phyloP scores from a whole-genome alignment of 2,113 vertebrate species.

The Nothoprocta perdicaria region DNA sequence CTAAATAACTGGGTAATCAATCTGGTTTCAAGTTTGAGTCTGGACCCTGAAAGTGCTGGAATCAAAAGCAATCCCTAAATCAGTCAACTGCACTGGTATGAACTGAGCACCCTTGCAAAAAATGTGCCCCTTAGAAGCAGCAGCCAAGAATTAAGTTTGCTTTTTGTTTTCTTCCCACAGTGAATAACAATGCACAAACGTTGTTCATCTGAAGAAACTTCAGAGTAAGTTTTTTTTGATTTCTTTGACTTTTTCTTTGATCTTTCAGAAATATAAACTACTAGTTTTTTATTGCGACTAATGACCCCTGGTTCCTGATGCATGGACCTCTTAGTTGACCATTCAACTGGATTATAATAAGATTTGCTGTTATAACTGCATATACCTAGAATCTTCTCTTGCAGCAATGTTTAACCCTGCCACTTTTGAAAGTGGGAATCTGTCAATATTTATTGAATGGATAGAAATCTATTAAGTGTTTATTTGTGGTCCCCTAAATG shows the following conservation, averaged over 20 bases:
- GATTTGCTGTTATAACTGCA: background rate
- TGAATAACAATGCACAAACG: background rate
- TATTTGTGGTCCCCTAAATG: background rate
- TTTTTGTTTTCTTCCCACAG: background rate
- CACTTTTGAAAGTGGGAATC: background rate
- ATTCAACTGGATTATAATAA: background rate
- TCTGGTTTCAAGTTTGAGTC: background rate
- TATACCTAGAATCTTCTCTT: background rate
- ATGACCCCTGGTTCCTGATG: background rate
- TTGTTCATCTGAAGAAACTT: background rate
- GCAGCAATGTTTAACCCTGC: background rate
- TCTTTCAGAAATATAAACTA: background rate
- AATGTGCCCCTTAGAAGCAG: background rate
- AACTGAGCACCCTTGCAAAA: background rate
- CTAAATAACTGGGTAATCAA: constrained; percentile 21
- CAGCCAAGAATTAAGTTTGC: background rate
- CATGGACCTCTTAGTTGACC: background rate
- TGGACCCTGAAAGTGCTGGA: background rate
- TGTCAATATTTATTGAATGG: background rate
- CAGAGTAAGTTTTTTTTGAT: too few species aligned
- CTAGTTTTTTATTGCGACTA: background rate
- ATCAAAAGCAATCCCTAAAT: background rate
- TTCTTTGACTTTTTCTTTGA: too few species aligned
- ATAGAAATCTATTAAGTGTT: background rate
- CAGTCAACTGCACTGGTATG: background rate